Conservation (phyloP, 2,113 vertebrate species). For the Setophaga petechia region DNA sequence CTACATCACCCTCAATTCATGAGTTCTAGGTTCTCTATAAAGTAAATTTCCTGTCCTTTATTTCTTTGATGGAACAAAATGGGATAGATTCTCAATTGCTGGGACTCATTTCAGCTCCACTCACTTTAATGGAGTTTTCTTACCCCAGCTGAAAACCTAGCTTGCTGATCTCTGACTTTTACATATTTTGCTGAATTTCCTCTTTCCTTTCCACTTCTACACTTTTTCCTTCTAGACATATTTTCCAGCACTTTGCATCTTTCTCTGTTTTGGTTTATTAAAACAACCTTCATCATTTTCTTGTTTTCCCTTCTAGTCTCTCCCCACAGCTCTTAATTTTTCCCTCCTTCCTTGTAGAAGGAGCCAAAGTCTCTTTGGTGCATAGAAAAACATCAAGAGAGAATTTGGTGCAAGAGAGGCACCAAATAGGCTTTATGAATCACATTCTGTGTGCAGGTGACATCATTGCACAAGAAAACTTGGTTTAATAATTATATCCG, state of each 20-base stretch:
- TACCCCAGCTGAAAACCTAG: not conserved
- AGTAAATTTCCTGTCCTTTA: not conserved
- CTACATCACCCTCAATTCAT: not conserved
- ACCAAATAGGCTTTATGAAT: not conserved
- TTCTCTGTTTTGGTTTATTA: not conserved
- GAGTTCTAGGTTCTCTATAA: not conserved
- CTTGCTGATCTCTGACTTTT: not conserved
- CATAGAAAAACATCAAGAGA: not conserved
- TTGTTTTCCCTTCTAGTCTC: not conserved
- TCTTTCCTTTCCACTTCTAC: slow-evolving; percentile 31
- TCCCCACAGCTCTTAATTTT: not conserved
- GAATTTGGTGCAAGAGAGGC: not conserved
- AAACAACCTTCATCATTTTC: not conserved
- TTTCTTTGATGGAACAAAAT: not conserved
- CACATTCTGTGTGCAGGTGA: not conserved
- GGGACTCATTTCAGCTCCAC: not conserved
- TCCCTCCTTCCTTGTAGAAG: not conserved
- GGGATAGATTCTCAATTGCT: not conserved
- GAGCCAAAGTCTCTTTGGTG: not conserved
- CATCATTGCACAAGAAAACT: not conserved
- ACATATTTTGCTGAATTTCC: not conserved
- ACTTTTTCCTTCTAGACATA: slow-evolving; percentile 1
- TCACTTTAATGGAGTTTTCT: not conserved
- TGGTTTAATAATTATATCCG: not conserved
- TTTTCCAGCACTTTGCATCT: slow-evolving; percentile 5